A percentile compares a stretch with the other conserved stretches of the same genome.
phyloP scores from a whole-genome alignment of 2,888 invertebrate species.

The Amphipyra tragopoginis region DNA sequence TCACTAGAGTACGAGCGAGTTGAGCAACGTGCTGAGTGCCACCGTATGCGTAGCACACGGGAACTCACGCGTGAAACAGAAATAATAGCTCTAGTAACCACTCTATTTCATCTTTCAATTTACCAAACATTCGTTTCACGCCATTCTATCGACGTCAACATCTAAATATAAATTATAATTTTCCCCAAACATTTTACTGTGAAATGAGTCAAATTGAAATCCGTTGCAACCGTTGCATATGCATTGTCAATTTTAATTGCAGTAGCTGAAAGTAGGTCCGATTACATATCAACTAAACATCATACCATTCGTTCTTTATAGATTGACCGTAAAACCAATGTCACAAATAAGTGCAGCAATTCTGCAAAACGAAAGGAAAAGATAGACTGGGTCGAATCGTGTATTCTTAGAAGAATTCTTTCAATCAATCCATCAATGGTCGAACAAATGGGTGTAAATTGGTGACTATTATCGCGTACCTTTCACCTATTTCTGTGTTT shows the following conservation, averaged over 20 bases:
- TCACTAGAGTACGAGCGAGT: constrained; percentile 55
- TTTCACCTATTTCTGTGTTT: constrained; percentile 77
- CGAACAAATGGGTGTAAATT: constrained; percentile 77
- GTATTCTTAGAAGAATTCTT: constrained; percentile 69
- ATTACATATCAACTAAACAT: constrained; percentile 52
- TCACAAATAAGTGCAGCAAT: constrained; percentile 60
- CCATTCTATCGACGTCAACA: not conserved
- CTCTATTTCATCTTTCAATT: constrained; percentile 46
- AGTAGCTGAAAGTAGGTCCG: constrained; percentile 53
- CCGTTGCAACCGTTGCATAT: constrained; percentile 12
- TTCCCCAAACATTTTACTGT: constrained; percentile 26
- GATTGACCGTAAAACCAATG: constrained; percentile 67
- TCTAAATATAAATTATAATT: constrained; percentile 13
- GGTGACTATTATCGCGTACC: constrained; percentile 72
- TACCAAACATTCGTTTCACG: constrained; percentile 34
- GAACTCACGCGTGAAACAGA: constrained; percentile 69
- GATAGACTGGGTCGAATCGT: constrained; percentile 68
- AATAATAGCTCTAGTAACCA: constrained; percentile 57
- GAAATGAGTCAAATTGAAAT: constrained; percentile 36
- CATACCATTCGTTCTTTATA: constrained; percentile 48
- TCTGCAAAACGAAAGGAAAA: constrained; percentile 66
- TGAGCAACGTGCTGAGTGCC: constrained; percentile 61
- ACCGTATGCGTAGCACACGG: constrained; percentile 57
- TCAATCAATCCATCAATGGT: constrained; percentile 69
- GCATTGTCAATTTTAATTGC: constrained; percentile 50